Base-by-base conservation (phyloP, 2,113 vertebrate species). In the Leucopternis melanops region DNA sequence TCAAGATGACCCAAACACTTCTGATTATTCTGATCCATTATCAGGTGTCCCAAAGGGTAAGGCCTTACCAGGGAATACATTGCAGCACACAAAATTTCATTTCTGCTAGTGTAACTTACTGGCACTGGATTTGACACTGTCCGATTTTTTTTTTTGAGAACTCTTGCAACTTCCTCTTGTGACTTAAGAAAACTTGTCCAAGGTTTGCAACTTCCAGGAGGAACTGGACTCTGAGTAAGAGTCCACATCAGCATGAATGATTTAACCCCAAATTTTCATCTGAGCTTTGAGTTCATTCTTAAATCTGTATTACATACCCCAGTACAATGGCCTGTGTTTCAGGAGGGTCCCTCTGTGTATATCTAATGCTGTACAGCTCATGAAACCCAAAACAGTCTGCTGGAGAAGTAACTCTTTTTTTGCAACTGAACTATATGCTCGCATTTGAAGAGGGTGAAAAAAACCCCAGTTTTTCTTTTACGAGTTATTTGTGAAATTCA, bases 31-130 rank as follows among this genome's bases (percentile, higher is more conserved):
- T 99, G 98, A 99, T 98, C 98, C 98, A 98, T 98, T 99, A 98
- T 99, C 99, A 98, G 99, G 98, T 98, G 98, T 99, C 98, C 98
- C 98, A 97, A 99, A 99, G 99, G 99, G 99, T 99, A 99, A 99
- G 99, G 99, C 98, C 98, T 98, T 97, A 97, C 73, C 98, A 98
- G 98, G 98, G 98, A 97, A 98, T 98, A 97, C 98, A 93, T 97
- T 96, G 96, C 95, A 95, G 98, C n/a, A 34, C 77, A 69, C 49
- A 74, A 42, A 55, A 38, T 3, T n/a, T 73, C 4, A 26, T 87
- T 94, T 77, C 55, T 90, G 44, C 81, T 52, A 10, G 6, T 13
- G 32, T 77, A 18, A 80, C 89, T 87, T 92, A 66, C 49, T 80
- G 78, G 54, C 61, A 91, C 62, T 0, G 0, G 32, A 31, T 89